phyloP scores from a whole-genome alignment of 2,888 invertebrate species.

The Tinea trinotella region DNA sequence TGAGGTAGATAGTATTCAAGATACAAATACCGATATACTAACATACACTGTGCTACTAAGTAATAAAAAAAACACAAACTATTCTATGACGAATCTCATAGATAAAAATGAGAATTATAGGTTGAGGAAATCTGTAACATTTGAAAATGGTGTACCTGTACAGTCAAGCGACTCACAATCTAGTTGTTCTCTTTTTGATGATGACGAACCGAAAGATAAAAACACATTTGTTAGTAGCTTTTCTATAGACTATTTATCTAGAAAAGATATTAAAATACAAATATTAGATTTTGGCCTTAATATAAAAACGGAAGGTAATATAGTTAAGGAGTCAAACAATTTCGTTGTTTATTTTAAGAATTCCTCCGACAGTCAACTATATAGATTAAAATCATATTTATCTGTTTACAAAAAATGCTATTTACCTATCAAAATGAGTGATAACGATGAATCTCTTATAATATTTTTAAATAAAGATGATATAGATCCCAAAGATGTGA shows the following conservation, averaged over 20 bases:
- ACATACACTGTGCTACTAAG: neutral
- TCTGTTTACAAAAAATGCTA: slow-evolving; percentile 10
- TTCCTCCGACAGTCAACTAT: neutral
- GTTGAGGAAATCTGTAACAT: neutral
- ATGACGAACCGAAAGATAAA: neutral
- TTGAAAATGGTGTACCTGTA: neutral
- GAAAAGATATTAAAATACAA: neutral
- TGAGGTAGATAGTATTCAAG: too few relatives aligned
- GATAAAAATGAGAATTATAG: neutral
- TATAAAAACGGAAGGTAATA: neutral
- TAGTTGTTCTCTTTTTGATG: neutral
- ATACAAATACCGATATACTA: neutral
- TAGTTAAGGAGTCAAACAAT: neutral
- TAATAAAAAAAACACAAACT: neutral
- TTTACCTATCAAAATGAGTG: slow-evolving; percentile 2
- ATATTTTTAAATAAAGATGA: slow-evolving; percentile 3
- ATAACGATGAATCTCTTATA: neutral
- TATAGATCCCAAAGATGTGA: neutral
- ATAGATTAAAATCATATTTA: slow-evolving; percentile 1
- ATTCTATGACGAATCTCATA: neutral
- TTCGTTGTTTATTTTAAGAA: neutral
- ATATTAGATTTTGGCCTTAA: neutral
- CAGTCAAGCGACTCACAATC: neutral
- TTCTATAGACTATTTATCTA: neutral
- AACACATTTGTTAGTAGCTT: neutral